Evolutionary conservation across 2,888 invertebrate species (phyloP).

Genomic region (Drosophila neoperkinsi): DNA sequence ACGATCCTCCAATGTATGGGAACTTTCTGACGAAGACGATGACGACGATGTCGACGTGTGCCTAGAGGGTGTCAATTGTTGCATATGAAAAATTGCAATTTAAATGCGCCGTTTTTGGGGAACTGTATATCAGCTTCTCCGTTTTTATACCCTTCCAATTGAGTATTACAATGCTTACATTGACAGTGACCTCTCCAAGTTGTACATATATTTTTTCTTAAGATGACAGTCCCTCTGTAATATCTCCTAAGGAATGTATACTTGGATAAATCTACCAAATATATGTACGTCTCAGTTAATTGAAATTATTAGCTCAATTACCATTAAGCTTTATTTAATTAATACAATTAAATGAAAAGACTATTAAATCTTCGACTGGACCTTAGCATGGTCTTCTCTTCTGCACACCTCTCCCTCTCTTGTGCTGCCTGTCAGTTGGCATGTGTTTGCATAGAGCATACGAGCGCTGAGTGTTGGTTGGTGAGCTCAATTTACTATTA

Average conservation of each 20-base stretch:
- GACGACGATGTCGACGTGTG: slow-evolving; percentile 68
- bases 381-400: not conserved
- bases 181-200: not conserved
- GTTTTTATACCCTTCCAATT: slow-evolving; percentile 20
- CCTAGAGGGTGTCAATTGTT: slow-evolving; percentile 83
- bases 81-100: slow-evolving; percentile 76
- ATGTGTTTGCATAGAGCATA: slow-evolving; percentile 56
- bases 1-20: slow-evolving; percentile 65
- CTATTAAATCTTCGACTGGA: slow-evolving; percentile 6
- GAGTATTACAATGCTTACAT: not conserved
- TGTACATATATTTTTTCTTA: not conserved
- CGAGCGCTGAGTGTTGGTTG: slow-evolving; percentile 47
- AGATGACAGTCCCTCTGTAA: not conserved
- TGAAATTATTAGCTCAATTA: not conserved
- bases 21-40: slow-evolving; percentile 58
- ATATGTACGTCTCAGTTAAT: not conserved
- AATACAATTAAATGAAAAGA: not conserved
- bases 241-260: not conserved
- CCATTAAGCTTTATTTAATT: not conserved
- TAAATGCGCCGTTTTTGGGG: slow-evolving; percentile 64
- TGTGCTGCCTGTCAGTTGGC: slow-evolving; percentile 22
- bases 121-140: slow-evolving; percentile 34
- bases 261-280: not conserved
- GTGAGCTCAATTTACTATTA: slow-evolving; percentile 78
- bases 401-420: not conserved